A percentile compares a stretch with the other conserved stretches of the same genome.
Conservation (phyloP, 2,797 vertebrate species). For the Tamandua tetradactyla region DNA sequence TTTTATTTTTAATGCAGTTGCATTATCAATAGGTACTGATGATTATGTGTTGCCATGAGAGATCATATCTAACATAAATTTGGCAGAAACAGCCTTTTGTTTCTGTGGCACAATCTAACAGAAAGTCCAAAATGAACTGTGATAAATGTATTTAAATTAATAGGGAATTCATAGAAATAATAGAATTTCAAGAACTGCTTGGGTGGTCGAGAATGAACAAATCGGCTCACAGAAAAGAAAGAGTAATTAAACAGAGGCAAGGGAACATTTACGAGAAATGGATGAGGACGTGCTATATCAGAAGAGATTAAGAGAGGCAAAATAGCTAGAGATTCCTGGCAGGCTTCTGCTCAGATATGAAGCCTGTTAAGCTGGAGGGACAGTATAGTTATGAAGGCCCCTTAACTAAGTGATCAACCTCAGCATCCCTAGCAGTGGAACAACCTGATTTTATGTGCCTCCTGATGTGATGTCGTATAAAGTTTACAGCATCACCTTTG, state of each 20-base stretch:
- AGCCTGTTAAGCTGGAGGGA: not conserved
- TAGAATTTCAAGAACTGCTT: conserved; percentile 31
- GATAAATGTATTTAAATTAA: not conserved
- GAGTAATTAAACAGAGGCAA: not conserved
- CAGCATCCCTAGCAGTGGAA: not conserved
- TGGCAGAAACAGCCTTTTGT: not conserved
- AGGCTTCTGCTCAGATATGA: not conserved
- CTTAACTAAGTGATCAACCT: not conserved
- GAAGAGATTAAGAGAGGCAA: not conserved
- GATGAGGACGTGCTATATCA: not conserved
- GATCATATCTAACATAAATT: not conserved
- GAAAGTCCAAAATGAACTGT: not conserved
- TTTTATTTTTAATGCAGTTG: too few species aligned
- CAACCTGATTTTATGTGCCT: not conserved
- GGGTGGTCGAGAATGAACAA: not conserved
- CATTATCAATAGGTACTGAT: not conserved
- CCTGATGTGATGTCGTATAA: not conserved
- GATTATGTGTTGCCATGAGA: not conserved
- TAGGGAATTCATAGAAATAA: not conserved
- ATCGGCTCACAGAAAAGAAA: not conserved
- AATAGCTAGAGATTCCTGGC: not conserved
- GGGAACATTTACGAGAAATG: not conserved
- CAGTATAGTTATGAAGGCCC: not conserved
- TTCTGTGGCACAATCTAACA: conserved; percentile 29
- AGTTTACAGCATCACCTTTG: not conserved